These are phyloP conservation scores for Drosophila santomea DNA, from an alignment of 1,140 invertebrate species.

Conservation along the genomic window DNA sequence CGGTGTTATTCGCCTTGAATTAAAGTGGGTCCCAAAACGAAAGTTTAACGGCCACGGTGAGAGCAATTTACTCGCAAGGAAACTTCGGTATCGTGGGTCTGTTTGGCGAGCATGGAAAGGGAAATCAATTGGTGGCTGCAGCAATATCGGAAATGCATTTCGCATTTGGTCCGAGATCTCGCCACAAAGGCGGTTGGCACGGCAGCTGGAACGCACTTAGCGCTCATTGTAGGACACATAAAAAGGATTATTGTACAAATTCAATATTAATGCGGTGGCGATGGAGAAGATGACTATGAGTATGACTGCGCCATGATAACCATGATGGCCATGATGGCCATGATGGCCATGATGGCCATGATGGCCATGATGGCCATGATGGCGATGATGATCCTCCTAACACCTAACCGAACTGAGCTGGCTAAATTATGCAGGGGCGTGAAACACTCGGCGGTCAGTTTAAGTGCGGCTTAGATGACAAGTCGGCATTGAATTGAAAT, in stretches of 20 bases:
- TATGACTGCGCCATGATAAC: neutral
- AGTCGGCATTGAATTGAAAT: slow-evolving; percentile 45
- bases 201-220: slow-evolving; percentile 57
- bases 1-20: neutral
- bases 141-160: slow-evolving; percentile 23
- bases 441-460: slow-evolving; percentile 70
- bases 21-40: neutral
- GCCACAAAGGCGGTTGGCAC: slow-evolving; percentile 59
- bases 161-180: slow-evolving; percentile 43
- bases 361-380: neutral
- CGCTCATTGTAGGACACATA: slow-evolving; percentile 75
- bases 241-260: slow-evolving; percentile 82
- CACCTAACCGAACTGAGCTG: slow-evolving; percentile 52
- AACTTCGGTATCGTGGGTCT: neutral
- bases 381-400: neutral
- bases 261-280: slow-evolving; percentile 72
- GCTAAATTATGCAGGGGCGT: slow-evolving; percentile 78
- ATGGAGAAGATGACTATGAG: slow-evolving; percentile 8
- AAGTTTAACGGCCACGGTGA: neutral
- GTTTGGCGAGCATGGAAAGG: neutral
- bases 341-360: neutral
- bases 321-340: neutral
- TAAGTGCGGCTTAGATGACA: slow-evolving; percentile 68
- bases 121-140: neutral
- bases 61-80: neutral